Percentiles rank a stretch among this genome's conserved stretches.
These are phyloP conservation scores for Pogonus chalceus DNA, from an alignment of 1,140 invertebrate genomes.

Conservation along the genomic window DNA sequence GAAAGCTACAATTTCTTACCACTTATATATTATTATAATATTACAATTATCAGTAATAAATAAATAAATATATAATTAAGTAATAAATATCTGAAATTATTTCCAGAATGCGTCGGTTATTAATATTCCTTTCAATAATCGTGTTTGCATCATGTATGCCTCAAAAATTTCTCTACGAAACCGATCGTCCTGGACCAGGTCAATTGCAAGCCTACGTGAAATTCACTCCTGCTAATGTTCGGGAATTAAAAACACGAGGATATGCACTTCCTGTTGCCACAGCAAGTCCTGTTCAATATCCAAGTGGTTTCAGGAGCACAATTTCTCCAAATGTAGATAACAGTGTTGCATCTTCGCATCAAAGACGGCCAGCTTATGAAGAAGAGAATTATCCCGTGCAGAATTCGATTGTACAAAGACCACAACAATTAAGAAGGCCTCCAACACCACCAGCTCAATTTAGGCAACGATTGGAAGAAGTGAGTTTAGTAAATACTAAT, in stretches of 20 bases:
- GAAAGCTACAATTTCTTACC: neutral
- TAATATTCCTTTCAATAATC: neutral
- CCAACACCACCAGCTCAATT: neutral
- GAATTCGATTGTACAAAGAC: neutral
- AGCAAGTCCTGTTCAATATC: neutral
- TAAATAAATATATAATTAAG: neutral
- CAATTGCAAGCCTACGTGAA: constrained; percentile 1
- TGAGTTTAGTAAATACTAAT: neutral
- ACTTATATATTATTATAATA: neutral
- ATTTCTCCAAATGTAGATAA: neutral
- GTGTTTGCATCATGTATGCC: neutral
- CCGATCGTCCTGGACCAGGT: neutral
- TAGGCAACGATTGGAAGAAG: constrained; percentile 8
- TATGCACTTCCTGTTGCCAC: neutral
- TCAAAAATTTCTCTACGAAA: neutral
- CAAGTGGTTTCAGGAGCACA: neutral
- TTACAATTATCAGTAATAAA: neutral
- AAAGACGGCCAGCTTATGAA: neutral
- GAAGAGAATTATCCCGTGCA: constrained; percentile 5
- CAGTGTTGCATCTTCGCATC: neutral
- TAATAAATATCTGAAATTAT: neutral
- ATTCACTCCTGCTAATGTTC: neutral
- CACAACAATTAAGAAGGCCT: constrained; percentile 2
- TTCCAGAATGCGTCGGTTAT: constrained; percentile 2
- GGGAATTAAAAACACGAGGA: neutral